Evolutionary conservation across 2,888 invertebrate species (phyloP).

Genomic region (Mythimna impura): DNA sequence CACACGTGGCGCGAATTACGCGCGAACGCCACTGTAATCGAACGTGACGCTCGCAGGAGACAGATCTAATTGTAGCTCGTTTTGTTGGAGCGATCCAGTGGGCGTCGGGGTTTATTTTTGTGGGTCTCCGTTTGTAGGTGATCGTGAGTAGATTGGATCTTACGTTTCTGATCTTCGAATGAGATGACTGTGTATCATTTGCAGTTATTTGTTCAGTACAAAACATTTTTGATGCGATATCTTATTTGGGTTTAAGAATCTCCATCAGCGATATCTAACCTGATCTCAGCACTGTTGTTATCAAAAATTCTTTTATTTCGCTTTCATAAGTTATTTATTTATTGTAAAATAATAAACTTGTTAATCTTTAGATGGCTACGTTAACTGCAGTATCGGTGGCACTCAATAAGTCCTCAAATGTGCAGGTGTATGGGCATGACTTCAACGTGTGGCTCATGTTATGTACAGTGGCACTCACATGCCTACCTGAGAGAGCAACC

Average conservation of each 20-base stretch:
- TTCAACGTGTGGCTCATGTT: too few relatives aligned
- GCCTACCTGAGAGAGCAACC: too few relatives aligned
- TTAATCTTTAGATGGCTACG: too few relatives aligned
- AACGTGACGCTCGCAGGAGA: conserved; percentile 68
- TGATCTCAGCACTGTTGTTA: too few relatives aligned
- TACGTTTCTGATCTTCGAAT: conserved; percentile 39
- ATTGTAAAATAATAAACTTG: too few relatives aligned
- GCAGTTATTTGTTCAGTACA: not conserved
- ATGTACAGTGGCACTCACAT: too few relatives aligned
- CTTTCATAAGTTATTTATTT: too few relatives aligned
- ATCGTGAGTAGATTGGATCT: conserved; percentile 46
- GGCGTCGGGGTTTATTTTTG: conserved; percentile 48
- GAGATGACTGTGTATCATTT: conserved; percentile 34
- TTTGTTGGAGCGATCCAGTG: conserved; percentile 53
- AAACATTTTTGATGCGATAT: not conserved
- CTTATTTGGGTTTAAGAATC: not conserved
- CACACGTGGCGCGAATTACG: conserved; percentile 75
- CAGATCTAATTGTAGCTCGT: conserved; percentile 60
- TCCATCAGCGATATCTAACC: too few relatives aligned
- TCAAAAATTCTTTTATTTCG: too few relatives aligned
- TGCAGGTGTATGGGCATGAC: too few relatives aligned
- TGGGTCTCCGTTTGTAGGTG: conserved; percentile 32
- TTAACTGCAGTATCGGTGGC: too few relatives aligned
- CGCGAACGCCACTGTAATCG: conserved; percentile 74
- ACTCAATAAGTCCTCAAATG: too few relatives aligned